A percentile compares a stretch with the other conserved stretches of the same genome.
Conservation (phyloP, 2,113 vertebrate genomes). For the Scopus umbretta region DNA sequence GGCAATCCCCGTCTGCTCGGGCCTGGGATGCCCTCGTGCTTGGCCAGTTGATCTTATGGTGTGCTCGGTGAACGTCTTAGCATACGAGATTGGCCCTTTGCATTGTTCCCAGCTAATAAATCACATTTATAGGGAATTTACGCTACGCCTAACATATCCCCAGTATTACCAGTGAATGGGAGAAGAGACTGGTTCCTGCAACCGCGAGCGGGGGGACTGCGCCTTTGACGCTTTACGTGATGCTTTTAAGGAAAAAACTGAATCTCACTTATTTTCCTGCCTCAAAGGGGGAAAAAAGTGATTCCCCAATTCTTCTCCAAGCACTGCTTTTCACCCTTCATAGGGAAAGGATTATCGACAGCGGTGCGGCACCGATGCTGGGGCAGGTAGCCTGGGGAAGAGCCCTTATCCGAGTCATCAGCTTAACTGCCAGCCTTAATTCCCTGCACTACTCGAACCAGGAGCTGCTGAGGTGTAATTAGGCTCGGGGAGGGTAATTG, state of each 20-base stretch:
- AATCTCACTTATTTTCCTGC: neutral
- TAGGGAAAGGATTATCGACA: neutral
- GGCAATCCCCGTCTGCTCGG: neutral
- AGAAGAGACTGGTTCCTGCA: neutral
- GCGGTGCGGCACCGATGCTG: neutral
- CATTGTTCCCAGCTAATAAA: neutral
- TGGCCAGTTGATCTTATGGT: neutral
- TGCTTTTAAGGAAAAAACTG: neutral
- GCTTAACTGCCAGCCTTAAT: neutral
- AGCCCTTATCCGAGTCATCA: neutral
- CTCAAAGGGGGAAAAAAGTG: neutral
- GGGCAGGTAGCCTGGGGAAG: neutral
- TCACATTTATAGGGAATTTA: neutral
- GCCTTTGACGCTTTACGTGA: neutral
- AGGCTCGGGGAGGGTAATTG: neutral
- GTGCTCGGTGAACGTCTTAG: neutral
- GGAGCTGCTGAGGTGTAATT: neutral
- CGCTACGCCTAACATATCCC: neutral
- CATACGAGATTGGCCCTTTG: neutral
- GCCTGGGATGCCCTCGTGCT: neutral
- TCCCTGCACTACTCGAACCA: neutral
- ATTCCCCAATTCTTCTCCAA: neutral
- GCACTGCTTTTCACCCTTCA: neutral
- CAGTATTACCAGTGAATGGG: neutral
- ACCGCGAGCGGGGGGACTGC: fast-evolving